Conservation (phyloP, 1,140 invertebrate genomes). For the Pantala flavescens region DNA sequence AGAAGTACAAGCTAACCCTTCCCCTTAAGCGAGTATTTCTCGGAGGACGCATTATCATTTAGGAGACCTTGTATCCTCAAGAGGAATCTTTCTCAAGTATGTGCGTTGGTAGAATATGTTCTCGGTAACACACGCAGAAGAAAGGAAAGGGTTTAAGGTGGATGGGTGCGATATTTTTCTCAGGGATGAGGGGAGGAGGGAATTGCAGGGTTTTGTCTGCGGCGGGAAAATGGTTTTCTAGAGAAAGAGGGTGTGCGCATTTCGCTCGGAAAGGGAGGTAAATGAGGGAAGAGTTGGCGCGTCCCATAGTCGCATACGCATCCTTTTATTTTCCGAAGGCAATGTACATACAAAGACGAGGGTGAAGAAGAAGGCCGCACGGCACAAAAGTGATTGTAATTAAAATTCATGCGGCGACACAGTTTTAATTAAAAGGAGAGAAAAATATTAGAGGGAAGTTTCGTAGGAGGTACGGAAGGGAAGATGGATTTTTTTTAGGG, state of each 20-base stretch:
- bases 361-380: neutral
- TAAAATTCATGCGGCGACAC: neutral
- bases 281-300: neutral
- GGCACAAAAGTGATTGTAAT: constrained; percentile 2
- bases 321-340: neutral
- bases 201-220: no score
- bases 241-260: neutral
- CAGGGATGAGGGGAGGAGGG: no score
- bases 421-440: constrained; percentile 1
- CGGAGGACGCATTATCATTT: no score
- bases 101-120: no score
- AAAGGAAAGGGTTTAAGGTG: no score
- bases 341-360: neutral
- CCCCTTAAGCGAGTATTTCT: no score
- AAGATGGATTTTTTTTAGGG: neutral
- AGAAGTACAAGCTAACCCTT: no score
- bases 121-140: no score
- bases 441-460: neutral
- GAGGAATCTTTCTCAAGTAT: no score
- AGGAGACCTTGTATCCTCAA: no score
- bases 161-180: no score
- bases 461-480: neutral
- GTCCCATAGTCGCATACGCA: neutral
- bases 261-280: neutral
- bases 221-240: no score